These are phyloP conservation scores for Corythaeola cristata DNA, from an alignment of 2,113 vertebrate species.

Conservation along the genomic window DNA sequence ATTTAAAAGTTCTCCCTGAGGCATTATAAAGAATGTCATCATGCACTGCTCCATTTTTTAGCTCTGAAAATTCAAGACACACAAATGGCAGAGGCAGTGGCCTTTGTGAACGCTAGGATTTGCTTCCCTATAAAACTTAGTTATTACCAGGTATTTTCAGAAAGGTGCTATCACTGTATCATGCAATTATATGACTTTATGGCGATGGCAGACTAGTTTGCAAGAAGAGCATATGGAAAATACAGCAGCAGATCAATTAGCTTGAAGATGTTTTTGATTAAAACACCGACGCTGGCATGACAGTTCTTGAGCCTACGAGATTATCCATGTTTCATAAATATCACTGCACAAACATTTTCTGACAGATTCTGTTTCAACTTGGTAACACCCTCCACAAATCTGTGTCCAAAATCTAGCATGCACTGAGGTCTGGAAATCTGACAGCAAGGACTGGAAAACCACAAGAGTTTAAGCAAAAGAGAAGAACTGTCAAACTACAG, in stretches of 20 bases:
- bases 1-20: background rate
- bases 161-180: background rate
- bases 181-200: background rate
- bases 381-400: background rate
- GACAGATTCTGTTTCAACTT: background rate
- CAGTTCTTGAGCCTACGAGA: background rate
- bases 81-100: background rate
- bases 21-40: background rate
- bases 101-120: background rate
- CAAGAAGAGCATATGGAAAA: constrained; percentile 3
- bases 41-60: background rate
- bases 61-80: background rate
- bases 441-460: background rate
- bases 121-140: background rate
- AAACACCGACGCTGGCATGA: background rate
- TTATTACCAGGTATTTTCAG: background rate
- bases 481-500: background rate
- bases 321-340: background rate
- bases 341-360: background rate
- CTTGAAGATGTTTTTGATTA: constrained; percentile 8
- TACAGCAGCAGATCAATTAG: background rate
- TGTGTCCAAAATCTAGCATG: background rate
- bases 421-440: background rate
- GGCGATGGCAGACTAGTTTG: background rate
- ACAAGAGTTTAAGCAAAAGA: background rate